These are phyloP conservation scores for Crypturellus tataupa DNA, from an alignment of 2,797 vertebrate species.

Conservation along the genomic window DNA sequence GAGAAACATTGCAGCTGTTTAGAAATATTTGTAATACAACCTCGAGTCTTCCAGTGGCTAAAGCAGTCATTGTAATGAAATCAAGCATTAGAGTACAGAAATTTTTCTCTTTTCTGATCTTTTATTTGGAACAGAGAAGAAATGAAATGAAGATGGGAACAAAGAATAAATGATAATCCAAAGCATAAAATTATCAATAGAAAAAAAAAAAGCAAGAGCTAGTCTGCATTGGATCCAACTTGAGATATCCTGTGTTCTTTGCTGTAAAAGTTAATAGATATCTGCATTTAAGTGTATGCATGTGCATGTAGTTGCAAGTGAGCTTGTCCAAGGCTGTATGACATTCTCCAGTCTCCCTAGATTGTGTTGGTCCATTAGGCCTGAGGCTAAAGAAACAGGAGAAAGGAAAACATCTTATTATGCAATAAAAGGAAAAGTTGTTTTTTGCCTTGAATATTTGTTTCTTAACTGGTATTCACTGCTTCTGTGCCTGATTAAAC, in stretches of 20 bases:
- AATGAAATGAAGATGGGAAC: not conserved
- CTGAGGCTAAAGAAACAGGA: not conserved
- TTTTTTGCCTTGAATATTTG: not conserved
- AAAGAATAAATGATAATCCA: not conserved
- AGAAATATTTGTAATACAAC: not conserved
- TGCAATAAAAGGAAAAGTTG: not conserved
- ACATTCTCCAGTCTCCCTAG: not conserved
- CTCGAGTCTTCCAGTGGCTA: not conserved
- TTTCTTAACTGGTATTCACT: not conserved
- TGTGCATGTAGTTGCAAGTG: not conserved
- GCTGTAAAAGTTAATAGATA: not conserved
- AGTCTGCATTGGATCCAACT: not conserved
- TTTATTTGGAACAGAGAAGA: slow-evolving; percentile 7
- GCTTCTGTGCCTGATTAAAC: not conserved
- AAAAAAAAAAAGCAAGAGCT: not conserved
- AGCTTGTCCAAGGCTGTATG: not conserved
- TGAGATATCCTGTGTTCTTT: not conserved
- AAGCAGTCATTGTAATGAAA: not conserved
- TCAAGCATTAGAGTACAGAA: not conserved
- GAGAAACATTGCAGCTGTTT: not conserved
- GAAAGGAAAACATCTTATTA: not conserved
- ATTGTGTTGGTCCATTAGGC: not conserved
- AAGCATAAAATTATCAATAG: not conserved
- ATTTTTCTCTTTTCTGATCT: not conserved
- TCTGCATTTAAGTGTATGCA: not conserved